phyloP scores from a whole-genome alignment of 2,888 invertebrate genomes.

The Diachrysia chrysitis region DNA sequence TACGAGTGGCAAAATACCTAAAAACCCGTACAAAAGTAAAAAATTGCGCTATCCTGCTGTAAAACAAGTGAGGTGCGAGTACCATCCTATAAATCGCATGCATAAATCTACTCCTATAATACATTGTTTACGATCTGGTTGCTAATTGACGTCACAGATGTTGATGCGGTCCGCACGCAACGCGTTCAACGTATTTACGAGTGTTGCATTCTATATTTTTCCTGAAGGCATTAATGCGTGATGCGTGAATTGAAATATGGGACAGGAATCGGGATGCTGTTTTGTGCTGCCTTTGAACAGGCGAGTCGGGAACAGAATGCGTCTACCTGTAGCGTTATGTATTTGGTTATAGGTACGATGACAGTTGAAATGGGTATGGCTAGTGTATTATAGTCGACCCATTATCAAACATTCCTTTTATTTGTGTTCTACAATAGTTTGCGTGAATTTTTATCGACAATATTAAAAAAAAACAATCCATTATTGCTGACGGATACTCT shows the following conservation, averaged over 20 bases:
- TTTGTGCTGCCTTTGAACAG: constrained; percentile 61
- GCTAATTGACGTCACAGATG: constrained; percentile 76
- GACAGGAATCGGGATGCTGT: constrained; percentile 61
- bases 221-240: constrained; percentile 78
- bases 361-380: constrained; percentile 25
- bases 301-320: constrained; percentile 32
- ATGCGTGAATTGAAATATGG: constrained; percentile 82
- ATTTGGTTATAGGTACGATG: constrained; percentile 37
- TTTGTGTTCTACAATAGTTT: neutral
- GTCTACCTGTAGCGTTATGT: constrained; percentile 40
- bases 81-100: constrained; percentile 23
- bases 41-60: too few species aligned
- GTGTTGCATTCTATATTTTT: constrained; percentile 80
- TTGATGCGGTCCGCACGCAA: constrained; percentile 68
- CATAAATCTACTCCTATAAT: constrained; percentile 38
- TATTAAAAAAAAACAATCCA: neutral
- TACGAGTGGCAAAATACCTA: too few species aligned
- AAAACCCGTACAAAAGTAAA: too few species aligned
- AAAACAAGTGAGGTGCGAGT: constrained; percentile 16
- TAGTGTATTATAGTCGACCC: constrained; percentile 19
- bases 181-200: constrained; percentile 73
- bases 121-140: constrained; percentile 63
- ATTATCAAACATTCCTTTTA: constrained; percentile 11
- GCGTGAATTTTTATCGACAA: neutral
- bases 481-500: neutral